Base-by-base conservation (phyloP, 2,113 vertebrate species). In the Craseonycteris thonglongyai region DNA sequence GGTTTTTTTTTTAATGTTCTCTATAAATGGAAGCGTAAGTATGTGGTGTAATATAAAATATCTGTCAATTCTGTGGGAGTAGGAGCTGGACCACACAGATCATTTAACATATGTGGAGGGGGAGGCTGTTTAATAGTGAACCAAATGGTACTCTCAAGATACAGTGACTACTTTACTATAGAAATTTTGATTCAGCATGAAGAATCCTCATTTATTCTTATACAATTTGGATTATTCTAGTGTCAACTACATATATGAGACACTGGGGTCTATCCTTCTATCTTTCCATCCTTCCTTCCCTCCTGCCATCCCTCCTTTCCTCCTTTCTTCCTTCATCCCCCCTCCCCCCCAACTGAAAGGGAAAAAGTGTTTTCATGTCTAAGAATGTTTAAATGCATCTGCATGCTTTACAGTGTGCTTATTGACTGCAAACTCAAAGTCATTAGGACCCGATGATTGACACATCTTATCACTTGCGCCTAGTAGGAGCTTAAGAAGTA, bases 91-190 rank as follows among this genome's bases (percentile, higher is more conserved):
- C 87, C 35, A 71, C 78, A 69, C 19, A 42, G 95, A 93, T 95
- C 95, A 95, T 74, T 45, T 88, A 88, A 63, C 97, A 93, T 95
- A 93, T 96, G 96, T 94, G 85, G 88, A 88, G 95, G 82, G 66
- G 95, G 96, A 85, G 96, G 85, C 68, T 94, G 61, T 85, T 85
- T 19, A 74, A 56, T 75, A 76, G 35, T 45, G 30, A 95, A 75
- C 78, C 86, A 96, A 87, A 96, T 87, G 96, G 81, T 90, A 65
- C 28, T 89, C 33, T 56, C 45, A 71, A 66, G 12, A 51, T 59
- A 79, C 86, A 74, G 49, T 63, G 63, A 84, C 21, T 88, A 33
- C 49, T 80, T 87, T 51, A 90, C 66, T 68, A 21, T 40, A 84
- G 83, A 95, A 54, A 83, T 83, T 92, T 75, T 74, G 45, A 90